Percentiles rank a stretch among this genome's conserved stretches.
These are phyloP conservation scores for Alloscopus bannaensis DNA, from an alignment of 2,888 invertebrate species.

Conservation along the genomic window DNA sequence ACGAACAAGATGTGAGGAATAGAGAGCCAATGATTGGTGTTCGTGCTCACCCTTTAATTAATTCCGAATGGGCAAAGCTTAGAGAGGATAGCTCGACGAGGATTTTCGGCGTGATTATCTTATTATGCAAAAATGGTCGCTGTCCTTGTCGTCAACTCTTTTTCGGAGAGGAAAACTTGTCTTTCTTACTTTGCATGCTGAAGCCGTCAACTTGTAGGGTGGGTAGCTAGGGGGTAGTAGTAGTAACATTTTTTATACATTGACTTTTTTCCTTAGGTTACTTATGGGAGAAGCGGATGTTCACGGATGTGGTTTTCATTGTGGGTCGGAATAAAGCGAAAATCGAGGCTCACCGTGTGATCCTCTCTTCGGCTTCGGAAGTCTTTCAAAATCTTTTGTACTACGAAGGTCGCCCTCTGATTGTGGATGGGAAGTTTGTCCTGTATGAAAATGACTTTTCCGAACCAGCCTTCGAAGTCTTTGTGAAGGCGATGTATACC, in stretches of 20 bases:
- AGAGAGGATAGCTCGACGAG: neutral
- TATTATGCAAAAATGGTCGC: conserved; percentile 48
- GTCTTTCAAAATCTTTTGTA: conserved; percentile 64
- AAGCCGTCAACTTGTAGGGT: too few relatives aligned
- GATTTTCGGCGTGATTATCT: conserved; percentile 2
- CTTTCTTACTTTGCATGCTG: too few relatives aligned
- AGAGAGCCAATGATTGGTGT: conserved; percentile 40
- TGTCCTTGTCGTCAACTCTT: neutral
- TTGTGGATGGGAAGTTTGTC: conserved; percentile 46
- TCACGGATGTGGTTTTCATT: conserved; percentile 66
- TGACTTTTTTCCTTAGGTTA: conserved; percentile 60
- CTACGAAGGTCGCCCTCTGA: conserved; percentile 31
- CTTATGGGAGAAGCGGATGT: conserved; percentile 65
- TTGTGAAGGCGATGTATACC: conserved; percentile 69
- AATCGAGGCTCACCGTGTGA: conserved; percentile 67
- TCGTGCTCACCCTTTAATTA: conserved; percentile 42
- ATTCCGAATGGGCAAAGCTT: conserved; percentile 30
- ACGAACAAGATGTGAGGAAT: conserved; percentile 20
- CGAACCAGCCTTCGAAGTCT: conserved; percentile 59
- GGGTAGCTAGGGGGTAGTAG: too few relatives aligned
- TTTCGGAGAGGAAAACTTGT: too few relatives aligned
- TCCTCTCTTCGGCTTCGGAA: conserved; percentile 63
- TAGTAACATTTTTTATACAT: too few relatives aligned
- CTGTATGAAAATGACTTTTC: conserved; percentile 66
- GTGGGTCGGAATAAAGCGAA: conserved; percentile 55